phyloP scores from a whole-genome alignment of 2,888 invertebrate species.

The Drosophila melanosoma region DNA sequence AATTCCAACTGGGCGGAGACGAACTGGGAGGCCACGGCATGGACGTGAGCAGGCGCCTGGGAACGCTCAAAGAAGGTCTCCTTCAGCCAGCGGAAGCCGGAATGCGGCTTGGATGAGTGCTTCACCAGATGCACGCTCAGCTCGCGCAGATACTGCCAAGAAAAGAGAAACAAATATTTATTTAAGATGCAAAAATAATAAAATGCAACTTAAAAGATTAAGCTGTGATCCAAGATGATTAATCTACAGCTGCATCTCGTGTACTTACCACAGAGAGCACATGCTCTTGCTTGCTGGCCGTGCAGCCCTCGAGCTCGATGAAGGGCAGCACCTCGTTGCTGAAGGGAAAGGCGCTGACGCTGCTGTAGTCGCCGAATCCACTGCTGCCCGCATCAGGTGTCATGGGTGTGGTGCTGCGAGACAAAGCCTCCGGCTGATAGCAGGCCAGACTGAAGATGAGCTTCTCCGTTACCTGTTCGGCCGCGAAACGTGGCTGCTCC shows the following conservation, averaged over 20 bases:
- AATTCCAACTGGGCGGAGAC: constrained; percentile 93
- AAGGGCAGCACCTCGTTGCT: constrained; percentile 89
- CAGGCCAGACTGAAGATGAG: constrained; percentile 92
- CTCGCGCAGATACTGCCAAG: constrained; percentile 91
- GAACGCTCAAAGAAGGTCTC: constrained; percentile 85
- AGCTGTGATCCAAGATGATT: not conserved
- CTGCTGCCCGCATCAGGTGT: constrained; percentile 88
- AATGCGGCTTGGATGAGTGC: constrained; percentile 86
- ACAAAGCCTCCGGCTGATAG: constrained; percentile 94
- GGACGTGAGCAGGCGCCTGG: constrained; percentile 90
- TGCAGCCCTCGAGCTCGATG: constrained; percentile 93
- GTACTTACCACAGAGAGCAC: constrained; percentile 91
- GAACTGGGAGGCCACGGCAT: constrained; percentile 92
- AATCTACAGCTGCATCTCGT: not conserved
- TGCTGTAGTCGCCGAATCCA: constrained; percentile 85
- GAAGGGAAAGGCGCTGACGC: constrained; percentile 84
- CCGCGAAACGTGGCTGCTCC: constrained; percentile 88
- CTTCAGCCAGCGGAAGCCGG: constrained; percentile 85
- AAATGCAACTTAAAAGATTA: not conserved
- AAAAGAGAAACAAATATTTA: constrained; percentile 17
- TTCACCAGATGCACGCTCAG: constrained; percentile 93
- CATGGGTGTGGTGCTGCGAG: constrained; percentile 93
- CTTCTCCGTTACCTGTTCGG: constrained; percentile 91
- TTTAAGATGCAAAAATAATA: not conserved
- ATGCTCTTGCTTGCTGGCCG: constrained; percentile 95